phyloP scores from a whole-genome alignment of 2,797 vertebrate species.

The Pantherophis vulpinus region DNA sequence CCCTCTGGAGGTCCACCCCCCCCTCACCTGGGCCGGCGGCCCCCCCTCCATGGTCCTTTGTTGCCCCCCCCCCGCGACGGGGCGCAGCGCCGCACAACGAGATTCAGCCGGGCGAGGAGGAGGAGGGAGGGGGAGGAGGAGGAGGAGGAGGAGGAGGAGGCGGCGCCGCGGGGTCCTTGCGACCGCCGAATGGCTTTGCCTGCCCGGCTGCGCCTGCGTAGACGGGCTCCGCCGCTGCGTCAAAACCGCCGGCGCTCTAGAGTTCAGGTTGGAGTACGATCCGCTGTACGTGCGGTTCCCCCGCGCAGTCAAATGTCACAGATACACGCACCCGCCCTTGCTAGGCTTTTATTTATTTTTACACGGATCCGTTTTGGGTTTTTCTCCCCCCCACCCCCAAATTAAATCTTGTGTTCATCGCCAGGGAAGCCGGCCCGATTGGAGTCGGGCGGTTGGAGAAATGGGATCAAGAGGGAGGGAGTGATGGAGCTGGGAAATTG shows the following conservation, averaged over 20 bases:
- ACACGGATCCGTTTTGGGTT: no score
- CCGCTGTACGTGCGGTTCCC: background rate
- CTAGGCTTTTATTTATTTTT: no score
- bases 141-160: background rate
- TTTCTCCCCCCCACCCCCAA: no score
- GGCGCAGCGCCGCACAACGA: constrained; percentile 3
- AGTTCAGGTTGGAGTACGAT: no score
- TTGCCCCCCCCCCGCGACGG: background rate
- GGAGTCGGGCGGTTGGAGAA: no score
- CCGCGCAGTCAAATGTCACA: background rate
- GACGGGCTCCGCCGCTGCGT: background rate
- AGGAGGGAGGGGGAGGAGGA: background rate
- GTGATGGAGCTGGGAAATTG: no score
- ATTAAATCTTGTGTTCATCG: no score
- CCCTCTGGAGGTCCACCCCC: no score
- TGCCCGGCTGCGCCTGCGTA: constrained; percentile 9
- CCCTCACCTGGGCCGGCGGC: constrained; percentile 37
- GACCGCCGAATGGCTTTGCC: background rate
- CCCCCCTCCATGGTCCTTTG: constrained; percentile 47
- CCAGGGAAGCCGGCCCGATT: no score
- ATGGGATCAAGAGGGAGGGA: no score
- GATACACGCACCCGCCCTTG: no score
- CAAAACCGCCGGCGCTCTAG: background rate
- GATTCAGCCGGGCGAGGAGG: constrained; percentile 4
- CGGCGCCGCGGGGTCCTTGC: background rate